Conservation (phyloP, 2,888 invertebrate genomes). For the Trachelus iudaicus region DNA sequence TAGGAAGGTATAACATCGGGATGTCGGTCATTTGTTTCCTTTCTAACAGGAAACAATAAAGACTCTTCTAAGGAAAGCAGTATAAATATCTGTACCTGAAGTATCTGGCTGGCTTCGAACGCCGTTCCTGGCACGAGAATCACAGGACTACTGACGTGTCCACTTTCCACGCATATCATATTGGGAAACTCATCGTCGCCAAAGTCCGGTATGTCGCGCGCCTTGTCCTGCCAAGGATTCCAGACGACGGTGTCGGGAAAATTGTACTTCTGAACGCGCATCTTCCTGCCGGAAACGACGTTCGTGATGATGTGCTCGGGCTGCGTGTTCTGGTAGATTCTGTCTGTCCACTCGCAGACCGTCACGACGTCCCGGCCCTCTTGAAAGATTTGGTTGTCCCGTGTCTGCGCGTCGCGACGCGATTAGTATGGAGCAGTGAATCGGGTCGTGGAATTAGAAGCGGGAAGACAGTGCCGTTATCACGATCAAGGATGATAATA, state of each 20-base stretch:
- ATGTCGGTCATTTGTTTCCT: too few relatives aligned
- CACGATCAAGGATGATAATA: too few relatives aligned
- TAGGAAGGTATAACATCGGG: too few relatives aligned
- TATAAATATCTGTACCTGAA: conserved; percentile 72
- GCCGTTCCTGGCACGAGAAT: conserved; percentile 90
- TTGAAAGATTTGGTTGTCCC: conserved; percentile 87
- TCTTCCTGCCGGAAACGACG: conserved; percentile 90
- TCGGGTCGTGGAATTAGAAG: neutral
- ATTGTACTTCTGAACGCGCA: conserved; percentile 94
- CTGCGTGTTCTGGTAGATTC: conserved; percentile 92
- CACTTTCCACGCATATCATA: conserved; percentile 97
- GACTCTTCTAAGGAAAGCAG: too few relatives aligned
- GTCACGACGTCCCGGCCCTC: conserved; percentile 92
- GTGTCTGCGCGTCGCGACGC: conserved; percentile 69
- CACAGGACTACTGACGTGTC: conserved; percentile 88
- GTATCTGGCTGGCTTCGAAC: conserved; percentile 91
- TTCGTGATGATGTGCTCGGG: conserved; percentile 94
- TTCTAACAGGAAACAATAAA: too few relatives aligned
- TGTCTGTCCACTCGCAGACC: conserved; percentile 92
- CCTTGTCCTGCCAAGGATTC: conserved; percentile 97
- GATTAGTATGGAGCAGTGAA: too few relatives aligned
- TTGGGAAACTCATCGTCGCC: conserved; percentile 97
- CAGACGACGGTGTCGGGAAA: conserved; percentile 97
- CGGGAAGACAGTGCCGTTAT: too few relatives aligned
- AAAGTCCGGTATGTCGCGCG: conserved; percentile 92